phyloP scores from a whole-genome alignment of 2,888 invertebrate genomes.

The Hanleya hanleyi region DNA sequence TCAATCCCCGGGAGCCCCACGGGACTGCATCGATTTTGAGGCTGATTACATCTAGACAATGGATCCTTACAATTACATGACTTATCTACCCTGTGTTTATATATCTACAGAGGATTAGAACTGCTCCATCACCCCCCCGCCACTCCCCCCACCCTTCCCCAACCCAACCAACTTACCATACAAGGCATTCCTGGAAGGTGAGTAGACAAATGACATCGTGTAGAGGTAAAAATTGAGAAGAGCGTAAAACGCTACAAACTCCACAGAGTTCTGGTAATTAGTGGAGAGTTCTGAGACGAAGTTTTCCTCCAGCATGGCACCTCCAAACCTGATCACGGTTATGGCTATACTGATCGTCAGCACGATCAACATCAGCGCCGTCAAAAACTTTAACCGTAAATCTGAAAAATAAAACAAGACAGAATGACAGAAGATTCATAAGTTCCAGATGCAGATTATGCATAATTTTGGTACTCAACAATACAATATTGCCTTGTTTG shows the following conservation, averaged over 20 bases:
- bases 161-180: conserved; percentile 89
- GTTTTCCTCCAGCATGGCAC: conserved; percentile 92
- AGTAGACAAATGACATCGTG: conserved; percentile 95
- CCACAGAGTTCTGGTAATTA: conserved; percentile 92
- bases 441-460: no score
- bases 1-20: no score
- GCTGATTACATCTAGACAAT: no score
- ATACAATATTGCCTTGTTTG: no score
- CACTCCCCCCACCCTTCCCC: not conserved
- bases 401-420: conserved; percentile 81
- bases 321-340: conserved; percentile 88
- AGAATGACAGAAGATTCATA: no score
- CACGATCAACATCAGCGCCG: conserved; percentile 88
- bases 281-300: conserved; percentile 92
- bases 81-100: not conserved
- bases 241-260: conserved; percentile 96
- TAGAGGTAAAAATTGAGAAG: conserved; percentile 94
- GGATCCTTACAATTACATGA: not conserved
- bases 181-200: conserved; percentile 85
- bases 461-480: no score
- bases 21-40: no score
- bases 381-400: conserved; percentile 91
- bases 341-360: conserved; percentile 83
- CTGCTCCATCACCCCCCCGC: not conserved
- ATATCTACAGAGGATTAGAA: not conserved